Evolutionary conservation across 64 coral and sea anemone species (phyloP), one percentile per base, ranked within the genome.

Genomic region (Montipora sp.): DNA sequence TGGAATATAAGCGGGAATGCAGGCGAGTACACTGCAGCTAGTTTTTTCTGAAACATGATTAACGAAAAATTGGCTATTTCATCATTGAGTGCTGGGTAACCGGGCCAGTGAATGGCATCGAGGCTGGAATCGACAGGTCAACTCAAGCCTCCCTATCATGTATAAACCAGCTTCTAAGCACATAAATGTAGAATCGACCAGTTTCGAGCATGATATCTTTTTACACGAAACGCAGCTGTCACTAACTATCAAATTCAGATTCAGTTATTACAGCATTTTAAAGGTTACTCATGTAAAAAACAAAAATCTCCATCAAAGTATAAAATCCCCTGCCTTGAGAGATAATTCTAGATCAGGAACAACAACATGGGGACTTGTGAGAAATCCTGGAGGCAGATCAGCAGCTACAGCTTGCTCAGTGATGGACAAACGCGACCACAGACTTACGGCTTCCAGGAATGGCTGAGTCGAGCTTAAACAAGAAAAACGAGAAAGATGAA

Each of bases 351-450:
- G 63, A 84, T 98, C 95, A 78, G 95, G 95, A 79, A 98, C 75
- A 43, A 91, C 81, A 24, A 98, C 21, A 57, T 94, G 92, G 47
- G 95, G 95, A 7, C 79, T 71, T 13, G 73, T 92, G 53, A 98
- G 78, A 1, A 92, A 83, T 6, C 93, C 95, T 59, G 92, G 77
- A 10, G 73, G 80, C 21, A 98, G 59, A 5, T 80, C 73, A 51
- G 89, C 86, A 3, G 83, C 78, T 3, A 98, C 88, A 67, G 92
- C 92, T 78, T 93, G 78, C 53, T 98, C 95, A 9, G 92, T 92
- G 27, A 94, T 94, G 60, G 90, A 68, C 59, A 98, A 84, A 0
- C 95, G 88, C 51, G 93, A 94, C 95, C 95, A 98, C 22, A 94
- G 77, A 73, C 75, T 91, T 48, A 83, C 90, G n/a, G 88, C 83